Evolutionary conservation across 30 jellyfish, hydroid and myxozoan species (phyloP).

Genomic region (Cassiopea xamachana): DNA sequence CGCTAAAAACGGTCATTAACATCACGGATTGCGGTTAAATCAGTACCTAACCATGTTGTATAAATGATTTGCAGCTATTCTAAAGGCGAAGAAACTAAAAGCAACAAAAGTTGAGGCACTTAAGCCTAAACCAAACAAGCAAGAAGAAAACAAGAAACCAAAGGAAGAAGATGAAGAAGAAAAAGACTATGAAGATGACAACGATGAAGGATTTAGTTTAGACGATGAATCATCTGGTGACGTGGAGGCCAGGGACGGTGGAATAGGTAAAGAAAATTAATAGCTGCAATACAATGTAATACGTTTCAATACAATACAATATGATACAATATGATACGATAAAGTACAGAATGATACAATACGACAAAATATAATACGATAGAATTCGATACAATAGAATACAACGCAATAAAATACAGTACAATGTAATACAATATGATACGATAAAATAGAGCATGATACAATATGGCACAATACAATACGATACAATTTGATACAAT

Average conservation of each 20-base stretch:
- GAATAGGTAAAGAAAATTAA: conserved; percentile 39
- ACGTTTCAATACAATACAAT: background rate
- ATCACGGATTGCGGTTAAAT: no score
- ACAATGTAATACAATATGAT: no score
- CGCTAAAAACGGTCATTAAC: no score
- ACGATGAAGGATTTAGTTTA: conserved; percentile 41
- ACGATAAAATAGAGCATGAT: no score
- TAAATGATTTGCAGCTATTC: background rate
- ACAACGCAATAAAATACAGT: no score
- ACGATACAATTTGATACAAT: no score
- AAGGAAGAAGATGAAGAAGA: conserved; percentile 63
- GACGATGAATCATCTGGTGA: conserved; percentile 63
- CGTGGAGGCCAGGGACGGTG: conserved; percentile 66
- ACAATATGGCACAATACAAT: no score
- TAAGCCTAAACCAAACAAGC: conserved; percentile 15
- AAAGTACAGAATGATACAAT: no score
- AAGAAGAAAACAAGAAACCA: conserved; percentile 4
- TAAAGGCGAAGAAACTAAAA: conserved; percentile 25
- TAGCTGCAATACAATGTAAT: background rate
- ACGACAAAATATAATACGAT: no score
- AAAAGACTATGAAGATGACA: conserved; percentile 67
- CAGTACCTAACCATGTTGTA: background rate
- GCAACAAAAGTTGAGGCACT: conserved; percentile 52
- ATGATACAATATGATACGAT: no score
- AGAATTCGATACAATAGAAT: no score